A percentile compares a stretch with the other conserved stretches of the same genome.
Conservation (phyloP, 2,113 vertebrate species). For the Prietella phreatophila region DNA sequence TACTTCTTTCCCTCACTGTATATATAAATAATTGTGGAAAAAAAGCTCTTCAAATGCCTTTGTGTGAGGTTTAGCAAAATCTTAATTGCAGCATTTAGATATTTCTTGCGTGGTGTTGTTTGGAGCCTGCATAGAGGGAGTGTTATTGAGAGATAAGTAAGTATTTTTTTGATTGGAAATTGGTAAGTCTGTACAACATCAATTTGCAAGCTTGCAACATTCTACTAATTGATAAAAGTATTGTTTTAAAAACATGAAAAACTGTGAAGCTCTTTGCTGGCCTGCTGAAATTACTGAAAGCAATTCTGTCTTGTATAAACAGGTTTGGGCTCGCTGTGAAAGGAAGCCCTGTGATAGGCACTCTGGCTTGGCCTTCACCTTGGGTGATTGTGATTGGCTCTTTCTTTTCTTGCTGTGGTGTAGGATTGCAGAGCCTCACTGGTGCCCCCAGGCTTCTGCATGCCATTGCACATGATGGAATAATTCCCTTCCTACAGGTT, state of each 20-base stretch:
- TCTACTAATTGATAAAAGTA: background rate
- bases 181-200: background rate
- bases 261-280: background rate
- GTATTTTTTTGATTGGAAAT: constrained; percentile 48
- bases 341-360: constrained; percentile 84
- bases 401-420: constrained; percentile 96
- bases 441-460: constrained; percentile 90
- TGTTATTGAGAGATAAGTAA: constrained; percentile 93
- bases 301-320: background rate
- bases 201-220: background rate
- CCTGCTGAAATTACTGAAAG: background rate
- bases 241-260: background rate
- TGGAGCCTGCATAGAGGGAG: constrained; percentile 93
- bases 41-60: background rate
- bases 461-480: constrained; percentile 90
- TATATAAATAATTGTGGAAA: background rate
- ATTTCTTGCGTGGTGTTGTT: constrained; percentile 91
- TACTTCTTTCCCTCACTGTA: too few species aligned
- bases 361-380: constrained; percentile 91
- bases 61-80: background rate
- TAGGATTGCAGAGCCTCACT: constrained; percentile 91
- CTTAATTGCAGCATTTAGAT: constrained; percentile 73
- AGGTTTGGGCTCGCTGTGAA: constrained; percentile 89
- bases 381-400: constrained; percentile 97
- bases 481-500: constrained; percentile 89